phyloP scores from a whole-genome alignment of 2,888 invertebrate genomes.

The Lasioglossum vierecki region DNA sequence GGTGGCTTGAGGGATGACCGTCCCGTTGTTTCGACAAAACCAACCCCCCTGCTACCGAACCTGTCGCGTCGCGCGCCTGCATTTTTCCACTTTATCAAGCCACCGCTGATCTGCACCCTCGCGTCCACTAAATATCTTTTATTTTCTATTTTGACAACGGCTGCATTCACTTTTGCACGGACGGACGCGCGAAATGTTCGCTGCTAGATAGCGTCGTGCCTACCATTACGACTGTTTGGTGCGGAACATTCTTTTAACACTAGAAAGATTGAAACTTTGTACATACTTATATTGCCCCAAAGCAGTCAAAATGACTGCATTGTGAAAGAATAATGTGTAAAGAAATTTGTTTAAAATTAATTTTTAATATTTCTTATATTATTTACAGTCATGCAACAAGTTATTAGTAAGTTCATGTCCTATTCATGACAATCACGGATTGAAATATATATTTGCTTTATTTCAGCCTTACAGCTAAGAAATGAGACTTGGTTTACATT shows the following conservation, averaged over 20 bases:
- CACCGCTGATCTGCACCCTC: conserved; percentile 52
- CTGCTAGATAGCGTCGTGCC: conserved; percentile 40
- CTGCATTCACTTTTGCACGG: conserved; percentile 59
- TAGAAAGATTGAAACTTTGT: too few species aligned
- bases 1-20: conserved; percentile 74
- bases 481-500: too few species aligned
- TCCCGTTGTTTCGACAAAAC: conserved; percentile 67
- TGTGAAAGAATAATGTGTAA: too few species aligned
- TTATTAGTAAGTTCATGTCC: too few species aligned
- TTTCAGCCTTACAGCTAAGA: too few species aligned
- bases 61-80: conserved; percentile 40
- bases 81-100: conserved; percentile 72
- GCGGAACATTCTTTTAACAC: not conserved
- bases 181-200: conserved; percentile 36
- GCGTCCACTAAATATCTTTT: conserved; percentile 67
- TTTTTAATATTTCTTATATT: too few species aligned
- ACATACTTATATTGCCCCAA: too few species aligned
- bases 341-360: too few species aligned
- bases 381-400: too few species aligned
- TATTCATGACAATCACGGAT: too few species aligned
- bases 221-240: not conserved
- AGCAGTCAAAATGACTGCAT: too few species aligned
- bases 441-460: too few species aligned
- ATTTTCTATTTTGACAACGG: conserved; percentile 63
- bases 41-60: conserved; percentile 15